Base-by-base conservation (phyloP, 2,797 vertebrate genomes). In the Mormyrops boulengeri region DNA sequence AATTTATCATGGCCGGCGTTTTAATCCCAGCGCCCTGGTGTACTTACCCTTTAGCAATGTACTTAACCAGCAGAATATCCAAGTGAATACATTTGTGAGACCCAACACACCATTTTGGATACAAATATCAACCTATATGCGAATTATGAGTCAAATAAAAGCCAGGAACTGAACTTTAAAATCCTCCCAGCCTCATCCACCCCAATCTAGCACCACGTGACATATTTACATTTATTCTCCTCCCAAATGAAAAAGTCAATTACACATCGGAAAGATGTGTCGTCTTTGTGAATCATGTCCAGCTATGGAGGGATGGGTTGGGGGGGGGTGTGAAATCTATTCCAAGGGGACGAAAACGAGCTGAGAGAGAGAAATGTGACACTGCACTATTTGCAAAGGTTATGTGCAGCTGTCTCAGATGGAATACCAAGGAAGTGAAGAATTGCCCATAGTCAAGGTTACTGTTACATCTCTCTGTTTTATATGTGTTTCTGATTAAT, bases 311-410 rank as follows among this genome's bases (percentile, higher is more conserved):
- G 60, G 44, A 88, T 53, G 90, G 90, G 66, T 26, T 84, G 89
- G 38, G 80, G 87, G 26, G 53, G 87, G 22, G 69, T 80, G 86
- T 86, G 93, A 92, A 91, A 77, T 92, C 93, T 95, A 95, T 95
- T 94, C 96, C 92, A 93, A 95, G 93, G 90, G 92, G 85, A 87
- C 62, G 55, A 93, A 91, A 93, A 92, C 93, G 92, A 94, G 94
- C 95, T 95, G 95, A 95, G 94, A 92, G 93, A 92, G 89, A 84
- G 96, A 96, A 95, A 97, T 93, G 88, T 90, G 95, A 96, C 92
- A 94, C 92, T 91, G 17, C 87, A 90, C 93, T 96, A 96, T 96
- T 95, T 95, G 94, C 90, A 85, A 19, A 87, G 93, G 92, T 91
- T 94, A 93, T 92, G 92, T 94, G 94, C 96, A 96, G 95, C 96